Evolutionary conservation across 2,113 vertebrate genomes (phyloP), one percentile per base, ranked within the genome.

Genomic region (Phaethornis superciliosus): DNA sequence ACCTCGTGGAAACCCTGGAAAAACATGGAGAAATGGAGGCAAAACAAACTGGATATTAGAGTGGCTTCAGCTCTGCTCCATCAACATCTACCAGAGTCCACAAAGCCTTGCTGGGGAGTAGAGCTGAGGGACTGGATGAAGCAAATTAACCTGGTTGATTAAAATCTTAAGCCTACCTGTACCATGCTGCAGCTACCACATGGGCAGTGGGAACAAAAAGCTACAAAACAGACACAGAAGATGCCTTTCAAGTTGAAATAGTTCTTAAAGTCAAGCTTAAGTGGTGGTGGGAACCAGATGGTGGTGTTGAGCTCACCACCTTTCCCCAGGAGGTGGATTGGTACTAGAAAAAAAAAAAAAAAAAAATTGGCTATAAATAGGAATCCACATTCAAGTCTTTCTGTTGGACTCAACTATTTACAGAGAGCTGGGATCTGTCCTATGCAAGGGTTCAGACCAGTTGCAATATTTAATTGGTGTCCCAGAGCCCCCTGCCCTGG

Each of bases 291-390:
- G 47, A 49, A 40, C 9, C 40, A 40, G 11, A 40, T 11, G 47
- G 18, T 49, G 47, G 18, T 30, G 0, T 2, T 58, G 30, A 13
- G 37, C 46, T 70, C 33, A 1, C 51, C 28, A 0, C 4, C 2
- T 32, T 44, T 15, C n/a, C 24, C 33, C 15, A 4, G 67, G 47
- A 74, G n/a, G 10, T 18, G 51, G 2, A 7, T 59, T 71, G 12
- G 40, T 67, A n/a, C 85, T 78, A 51, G 28, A 44, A 33, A 49
- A 12, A 49, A 49, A 49, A 21, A 47, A 19, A 22, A 21, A 49
- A 2, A 11, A 40, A 56, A 12, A 54, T 7, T 5, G 5, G 75
- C 80, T 87, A 77, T 49, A 74, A 89, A 70, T 19, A 64, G 70
- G 70, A 49, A 86, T 70, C 3, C 1, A 67, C 52, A 24, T 87